Base-by-base conservation (phyloP, 1,140 invertebrate species). In the Holcopasites calliopsidis region DNA sequence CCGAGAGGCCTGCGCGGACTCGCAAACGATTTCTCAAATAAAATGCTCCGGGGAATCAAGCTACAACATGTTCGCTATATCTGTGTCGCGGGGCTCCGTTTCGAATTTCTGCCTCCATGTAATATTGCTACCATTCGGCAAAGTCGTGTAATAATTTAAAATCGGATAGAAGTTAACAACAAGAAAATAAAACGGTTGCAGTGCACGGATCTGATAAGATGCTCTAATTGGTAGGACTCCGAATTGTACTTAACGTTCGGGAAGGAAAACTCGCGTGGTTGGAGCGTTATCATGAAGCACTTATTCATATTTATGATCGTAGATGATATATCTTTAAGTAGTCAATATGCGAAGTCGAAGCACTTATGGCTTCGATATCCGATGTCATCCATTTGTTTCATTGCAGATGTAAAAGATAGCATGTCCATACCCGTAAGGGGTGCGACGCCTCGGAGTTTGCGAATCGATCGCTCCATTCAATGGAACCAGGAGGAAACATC, bases 21-120 rank as follows among this genome's bases (percentile, higher is more conserved):
- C 21, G 4, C 18, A 21, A 71, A 62, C 33, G 57, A 72, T 52
- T n/a, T 62, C 5, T 13, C 16, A 65, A 65, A 73, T 65, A 65
- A 64, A 35, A 54, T 52, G 21, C n/a, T 40, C 7, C 31, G 5
- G 21, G 31, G 28, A 31, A 28, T 21, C 33, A 21, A 21, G n/a
- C 44, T 6, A 5, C 11, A 28, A 21, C 11, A 31, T 26, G 6
- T 23, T 58, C 13, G 66, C 38, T 69, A 60, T n/a, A 44, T 58
- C 54, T 38, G 68, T 42, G 10, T 44, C 18, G 40, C 18, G 18
- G 31, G 5, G 13, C 8, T 28, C 4, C 23, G 7, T 61, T 50
- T 50, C 44, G 5, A 31, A 33, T 28, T 26, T 35, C 23, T n/a
- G 3, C 1, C 18, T 21, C 26, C 13, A 21, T 4, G 18, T n/a